Evolutionary conservation across 2,888 invertebrate species (phyloP), one percentile per base, ranked within the genome.

Genomic region (Pandemis heparana): DNA sequence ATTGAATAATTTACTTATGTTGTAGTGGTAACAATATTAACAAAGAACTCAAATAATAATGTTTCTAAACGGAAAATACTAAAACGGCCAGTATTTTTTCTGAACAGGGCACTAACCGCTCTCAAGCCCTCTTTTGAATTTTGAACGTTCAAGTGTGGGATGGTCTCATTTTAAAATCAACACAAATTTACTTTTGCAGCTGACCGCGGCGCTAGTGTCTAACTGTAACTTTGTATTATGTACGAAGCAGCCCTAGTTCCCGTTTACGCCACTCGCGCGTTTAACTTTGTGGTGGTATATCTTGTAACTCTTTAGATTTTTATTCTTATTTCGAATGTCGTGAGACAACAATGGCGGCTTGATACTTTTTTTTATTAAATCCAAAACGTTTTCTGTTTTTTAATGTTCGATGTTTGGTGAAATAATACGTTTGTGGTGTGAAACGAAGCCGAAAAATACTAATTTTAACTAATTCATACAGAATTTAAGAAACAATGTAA

Each of bases 101-200:
- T 67, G 14, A 18, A 16, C 48, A 51, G 60, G 74, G 74, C 74
- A 70, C 74, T 68, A 70, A 67, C 74, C 74, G 70, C 66, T 61
- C 70, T 74, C 66, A 66, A 80, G 68, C 80, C 84, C 87, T 84
- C 78, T 85, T 79, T 75, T 75, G 74, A 76, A 76, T 75, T 81
- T 78, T 80, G 81, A 83, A 77, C 78, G 79, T 75, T 79, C 78
- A 77, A 85, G 87, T 87, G 89, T 89, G 89, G 88, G 89, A 82
- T 82, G 89, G 83, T 85, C 87, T 87, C 83, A 84, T 86, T 89
- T 86, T 79, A 81, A 87, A 85, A 82, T 84, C 56, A 68, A 48
- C 12, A 51, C 73, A 59, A 73, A 48, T 12, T 51, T 69, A 59
- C 43, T 12, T 16, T 16, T 64, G 68, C 73, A 12, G 68, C 14